These are phyloP conservation scores for Sarcoramphus papa DNA, from an alignment of 2,797 vertebrate species.

Conservation along the genomic window DNA sequence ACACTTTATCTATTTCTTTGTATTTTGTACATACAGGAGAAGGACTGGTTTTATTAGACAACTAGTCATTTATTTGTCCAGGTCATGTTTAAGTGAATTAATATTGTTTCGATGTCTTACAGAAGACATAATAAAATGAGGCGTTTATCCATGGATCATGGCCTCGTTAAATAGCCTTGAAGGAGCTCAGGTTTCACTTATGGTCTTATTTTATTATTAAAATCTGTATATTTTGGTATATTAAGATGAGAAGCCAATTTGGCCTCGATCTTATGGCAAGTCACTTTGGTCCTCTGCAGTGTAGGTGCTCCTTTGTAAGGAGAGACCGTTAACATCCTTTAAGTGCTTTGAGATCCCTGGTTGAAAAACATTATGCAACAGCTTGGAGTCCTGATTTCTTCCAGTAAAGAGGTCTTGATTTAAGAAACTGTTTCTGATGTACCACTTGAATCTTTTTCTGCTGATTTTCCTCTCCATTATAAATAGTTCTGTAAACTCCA, in stretches of 20 bases:
- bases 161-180: neutral
- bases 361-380: neutral
- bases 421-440: neutral
- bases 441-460: neutral
- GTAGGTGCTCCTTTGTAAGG: neutral
- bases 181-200: neutral
- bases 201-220: neutral
- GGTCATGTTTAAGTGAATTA: neutral
- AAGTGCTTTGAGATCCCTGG: neutral
- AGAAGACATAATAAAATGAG: neutral
- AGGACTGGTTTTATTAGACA: neutral
- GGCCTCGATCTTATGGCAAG: neutral
- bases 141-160: neutral
- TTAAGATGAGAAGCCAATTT: neutral
- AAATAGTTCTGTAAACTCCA: neutral
- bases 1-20: neutral
- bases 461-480: neutral
- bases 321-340: neutral
- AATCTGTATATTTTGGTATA: neutral
- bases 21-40: neutral
- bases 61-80: neutral
- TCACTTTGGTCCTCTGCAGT: neutral
- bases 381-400: neutral
- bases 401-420: neutral
- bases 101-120: neutral